Evolutionary conservation across 2,113 vertebrate species (phyloP).

Genomic region (Todiramphus saurophagus): DNA sequence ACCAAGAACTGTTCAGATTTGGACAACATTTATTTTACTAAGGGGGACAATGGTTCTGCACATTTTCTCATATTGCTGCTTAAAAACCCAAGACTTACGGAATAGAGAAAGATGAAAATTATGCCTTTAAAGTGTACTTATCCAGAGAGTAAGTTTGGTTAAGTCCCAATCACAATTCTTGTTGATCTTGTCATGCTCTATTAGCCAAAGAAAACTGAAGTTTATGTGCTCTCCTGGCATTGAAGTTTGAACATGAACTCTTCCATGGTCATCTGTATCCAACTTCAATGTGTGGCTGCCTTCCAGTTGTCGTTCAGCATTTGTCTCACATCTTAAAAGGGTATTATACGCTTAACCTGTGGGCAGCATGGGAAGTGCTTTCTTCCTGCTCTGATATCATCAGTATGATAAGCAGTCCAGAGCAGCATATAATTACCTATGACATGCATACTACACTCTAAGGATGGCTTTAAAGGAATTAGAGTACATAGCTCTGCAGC

Average conservation of each 20-base stretch:
- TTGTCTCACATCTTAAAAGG: neutral
- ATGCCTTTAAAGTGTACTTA: no score
- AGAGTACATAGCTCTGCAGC: neutral
- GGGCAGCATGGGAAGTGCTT: neutral
- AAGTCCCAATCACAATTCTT: no score
- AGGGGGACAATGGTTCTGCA: neutral
- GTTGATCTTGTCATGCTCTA: no score
- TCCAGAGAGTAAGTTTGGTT: no score
- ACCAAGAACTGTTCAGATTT: neutral
- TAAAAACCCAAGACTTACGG: neutral
- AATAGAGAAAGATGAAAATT: no score
- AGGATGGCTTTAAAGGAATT: neutral
- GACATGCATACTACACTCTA: neutral
- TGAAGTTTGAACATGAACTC: neutral
- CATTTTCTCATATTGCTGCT: neutral
- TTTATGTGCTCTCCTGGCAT: rapidly evolving
- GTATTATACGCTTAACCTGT: neutral
- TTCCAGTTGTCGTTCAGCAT: neutral
- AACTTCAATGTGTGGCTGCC: neutral
- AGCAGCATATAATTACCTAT: neutral
- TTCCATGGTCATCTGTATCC: neutral
- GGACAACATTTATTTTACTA: neutral
- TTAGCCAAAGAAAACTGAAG: neutral
- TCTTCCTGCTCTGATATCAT: neutral
- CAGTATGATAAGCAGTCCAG: neutral